Conservation (phyloP, 2,888 invertebrate genomes). For the Pseudococcus jackbeardsleyi region DNA sequence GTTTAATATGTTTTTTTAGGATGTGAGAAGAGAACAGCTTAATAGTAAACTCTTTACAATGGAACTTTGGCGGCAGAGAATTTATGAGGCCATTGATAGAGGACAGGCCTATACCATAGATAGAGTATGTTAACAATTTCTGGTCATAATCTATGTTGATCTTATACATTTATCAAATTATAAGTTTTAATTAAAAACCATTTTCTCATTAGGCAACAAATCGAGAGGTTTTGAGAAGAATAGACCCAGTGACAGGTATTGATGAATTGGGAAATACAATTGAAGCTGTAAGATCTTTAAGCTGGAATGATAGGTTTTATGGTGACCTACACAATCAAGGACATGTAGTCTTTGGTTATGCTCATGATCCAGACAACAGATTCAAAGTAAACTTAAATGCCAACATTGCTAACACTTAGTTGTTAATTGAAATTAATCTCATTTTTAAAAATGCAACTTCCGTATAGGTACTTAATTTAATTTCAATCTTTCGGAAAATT, state of each 20-base stretch:
- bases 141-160: neutral
- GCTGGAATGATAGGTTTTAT: slow-evolving; percentile 78
- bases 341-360: slow-evolving; percentile 81
- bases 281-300: slow-evolving; percentile 79
- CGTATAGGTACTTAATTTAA: too few relatives aligned
- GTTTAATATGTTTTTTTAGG: slow-evolving; percentile 68
- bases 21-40: slow-evolving; percentile 78
- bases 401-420: too few relatives aligned
- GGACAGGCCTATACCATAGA: slow-evolving; percentile 69
- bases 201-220: neutral
- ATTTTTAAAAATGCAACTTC: too few relatives aligned
- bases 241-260: slow-evolving; percentile 73
- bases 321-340: slow-evolving; percentile 87
- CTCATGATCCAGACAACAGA: slow-evolving; percentile 80
- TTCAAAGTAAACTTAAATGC: slow-evolving; percentile 18
- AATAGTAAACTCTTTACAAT: slow-evolving; percentile 78
- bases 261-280: slow-evolving; percentile 84
- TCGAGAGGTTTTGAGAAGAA: neutral
- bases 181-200: too few relatives aligned
- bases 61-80: slow-evolving; percentile 82
- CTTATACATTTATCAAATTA: too few relatives aligned
- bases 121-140: neutral
- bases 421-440: too few relatives aligned
- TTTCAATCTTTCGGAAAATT: too few relatives aligned
- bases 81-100: slow-evolving; percentile 79